These are phyloP conservation scores for Asobara japonica DNA, from an alignment of 1,140 invertebrate genomes.

Conservation along the genomic window DNA sequence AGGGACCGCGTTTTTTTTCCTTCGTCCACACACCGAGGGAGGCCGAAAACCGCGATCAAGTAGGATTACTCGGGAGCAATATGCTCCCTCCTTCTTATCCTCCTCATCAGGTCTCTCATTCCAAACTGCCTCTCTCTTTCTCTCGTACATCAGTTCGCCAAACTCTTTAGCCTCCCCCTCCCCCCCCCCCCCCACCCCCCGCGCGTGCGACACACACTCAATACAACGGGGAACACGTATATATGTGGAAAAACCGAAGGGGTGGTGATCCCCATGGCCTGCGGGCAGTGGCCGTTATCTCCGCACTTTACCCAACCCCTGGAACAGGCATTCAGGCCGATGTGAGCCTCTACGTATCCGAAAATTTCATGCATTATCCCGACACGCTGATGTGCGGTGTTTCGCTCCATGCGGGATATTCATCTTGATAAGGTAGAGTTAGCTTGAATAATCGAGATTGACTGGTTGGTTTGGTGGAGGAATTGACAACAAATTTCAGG, in stretches of 20 bases:
- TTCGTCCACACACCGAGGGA: constrained; percentile 32
- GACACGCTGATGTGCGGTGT: neutral
- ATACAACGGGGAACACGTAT: constrained; percentile 18
- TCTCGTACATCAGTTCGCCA: constrained; percentile 28
- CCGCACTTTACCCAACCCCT: constrained; percentile 21
- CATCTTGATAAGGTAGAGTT: too few species aligned
- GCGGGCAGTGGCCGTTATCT: constrained; percentile 54
- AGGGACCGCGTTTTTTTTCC: constrained; percentile 7
- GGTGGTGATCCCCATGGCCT: constrained; percentile 39
- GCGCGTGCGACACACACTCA: constrained; percentile 8
- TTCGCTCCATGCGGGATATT: neutral
- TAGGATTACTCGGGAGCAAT: constrained; percentile 63
- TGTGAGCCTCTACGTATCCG: neutral
- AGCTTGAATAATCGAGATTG: too few species aligned
- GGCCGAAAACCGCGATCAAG: constrained; percentile 65
- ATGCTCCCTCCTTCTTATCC: constrained; percentile 49
- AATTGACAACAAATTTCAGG: too few species aligned
- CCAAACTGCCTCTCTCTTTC: too few species aligned
- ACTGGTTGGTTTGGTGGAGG: too few species aligned
- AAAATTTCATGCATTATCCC: neutral
- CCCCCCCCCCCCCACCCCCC: constrained; percentile 13
- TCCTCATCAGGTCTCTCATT: constrained; percentile 1
- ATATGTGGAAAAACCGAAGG: constrained; percentile 20
- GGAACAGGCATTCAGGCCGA: constrained; percentile 32
- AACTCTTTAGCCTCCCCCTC: constrained; percentile 16